A percentile compares a stretch with the other conserved stretches of the same genome.
Evolutionary conservation across 2,113 vertebrate species (phyloP).

Genomic region (Brachypodius melanocephalos): DNA sequence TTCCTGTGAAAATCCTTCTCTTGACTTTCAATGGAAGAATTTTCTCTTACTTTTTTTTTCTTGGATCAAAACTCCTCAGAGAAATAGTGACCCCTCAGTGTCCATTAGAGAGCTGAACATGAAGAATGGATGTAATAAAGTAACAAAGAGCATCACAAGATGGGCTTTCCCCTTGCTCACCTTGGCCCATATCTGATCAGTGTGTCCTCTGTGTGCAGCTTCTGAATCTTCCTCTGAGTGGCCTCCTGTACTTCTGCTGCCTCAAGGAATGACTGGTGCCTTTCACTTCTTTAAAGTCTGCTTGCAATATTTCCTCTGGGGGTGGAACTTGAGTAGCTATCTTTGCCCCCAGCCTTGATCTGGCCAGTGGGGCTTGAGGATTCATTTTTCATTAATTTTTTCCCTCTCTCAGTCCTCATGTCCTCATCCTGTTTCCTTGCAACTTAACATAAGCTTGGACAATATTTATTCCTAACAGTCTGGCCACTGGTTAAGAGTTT

Average conservation of each 20-base stretch:
- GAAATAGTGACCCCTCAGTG: not conserved
- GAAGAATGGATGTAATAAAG: not conserved
- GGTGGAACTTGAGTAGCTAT: not conserved
- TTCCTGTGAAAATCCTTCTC: not conserved
- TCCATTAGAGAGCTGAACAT: not conserved
- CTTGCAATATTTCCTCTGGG: constrained; percentile 21
- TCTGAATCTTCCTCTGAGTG: not conserved
- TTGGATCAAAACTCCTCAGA: not conserved
- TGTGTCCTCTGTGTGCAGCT: not conserved
- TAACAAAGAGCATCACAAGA: not conserved
- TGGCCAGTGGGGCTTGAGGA: not conserved
- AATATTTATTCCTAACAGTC: not conserved
- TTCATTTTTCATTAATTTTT: not conserved
- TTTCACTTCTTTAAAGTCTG: not conserved
- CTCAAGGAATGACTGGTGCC: not conserved
- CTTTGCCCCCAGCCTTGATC: not conserved
- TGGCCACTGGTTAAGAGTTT: not conserved
- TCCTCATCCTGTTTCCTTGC: not conserved
- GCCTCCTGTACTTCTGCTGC: not conserved
- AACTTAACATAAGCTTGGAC: not conserved
- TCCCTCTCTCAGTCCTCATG: not conserved
- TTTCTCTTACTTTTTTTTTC: not conserved
- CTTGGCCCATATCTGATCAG: constrained; percentile 51
- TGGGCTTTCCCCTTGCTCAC: constrained; percentile 31
- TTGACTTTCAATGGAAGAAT: not conserved